phyloP scores from a whole-genome alignment of 2,888 invertebrate species.

The Xestia sexstrigata region DNA sequence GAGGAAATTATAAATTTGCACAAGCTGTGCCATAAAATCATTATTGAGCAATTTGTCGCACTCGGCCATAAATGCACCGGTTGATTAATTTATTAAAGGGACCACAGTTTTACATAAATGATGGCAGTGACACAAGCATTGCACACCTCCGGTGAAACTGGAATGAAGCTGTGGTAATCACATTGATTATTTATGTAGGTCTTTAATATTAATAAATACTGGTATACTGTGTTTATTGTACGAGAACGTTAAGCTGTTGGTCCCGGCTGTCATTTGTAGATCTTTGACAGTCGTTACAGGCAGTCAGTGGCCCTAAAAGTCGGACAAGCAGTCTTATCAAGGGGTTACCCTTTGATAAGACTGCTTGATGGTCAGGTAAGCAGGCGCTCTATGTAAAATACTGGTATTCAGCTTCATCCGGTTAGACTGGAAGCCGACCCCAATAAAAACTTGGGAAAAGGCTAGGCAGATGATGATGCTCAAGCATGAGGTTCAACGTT shows the following conservation, averaged over 20 bases:
- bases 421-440: too few species aligned
- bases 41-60: conserved; percentile 83
- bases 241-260: not conserved
- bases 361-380: not conserved
- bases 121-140: conserved; percentile 66
- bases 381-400: not conserved
- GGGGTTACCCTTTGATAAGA: too few species aligned
- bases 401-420: not conserved
- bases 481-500: too few species aligned
- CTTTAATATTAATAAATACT: conserved; percentile 42
- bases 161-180: conserved; percentile 44
- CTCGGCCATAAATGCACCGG: conserved; percentile 79
- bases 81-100: conserved; percentile 85
- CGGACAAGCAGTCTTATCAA: not conserved
- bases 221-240: conserved; percentile 23
- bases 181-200: conserved; percentile 44
- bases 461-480: too few species aligned
- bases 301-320: not conserved
- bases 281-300: not conserved
- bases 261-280: not conserved
- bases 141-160: conserved; percentile 44
- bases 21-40: conserved; percentile 81
- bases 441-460: too few species aligned
- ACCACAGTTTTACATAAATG: conserved; percentile 81
- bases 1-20: conserved; percentile 79